Conservation (phyloP, 2,113 vertebrate species). For the Rhadina sibilatrix region DNA sequence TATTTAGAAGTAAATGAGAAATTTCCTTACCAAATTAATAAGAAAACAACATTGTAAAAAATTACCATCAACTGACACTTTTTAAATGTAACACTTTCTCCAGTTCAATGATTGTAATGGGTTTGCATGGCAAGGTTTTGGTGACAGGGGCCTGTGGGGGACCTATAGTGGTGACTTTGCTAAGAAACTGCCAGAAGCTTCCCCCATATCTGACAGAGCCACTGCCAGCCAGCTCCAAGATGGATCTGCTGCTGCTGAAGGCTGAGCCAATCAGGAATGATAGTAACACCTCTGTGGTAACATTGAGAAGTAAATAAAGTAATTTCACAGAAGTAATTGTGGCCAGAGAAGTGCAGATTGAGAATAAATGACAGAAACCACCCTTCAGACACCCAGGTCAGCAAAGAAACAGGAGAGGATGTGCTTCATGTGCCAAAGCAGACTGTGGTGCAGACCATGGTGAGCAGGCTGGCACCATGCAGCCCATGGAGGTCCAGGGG, state of each 20-base stretch:
- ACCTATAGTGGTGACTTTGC: not conserved
- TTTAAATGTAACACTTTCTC: not conserved
- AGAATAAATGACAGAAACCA: not conserved
- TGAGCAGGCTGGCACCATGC: not conserved
- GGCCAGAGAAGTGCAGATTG: not conserved
- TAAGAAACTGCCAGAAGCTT: not conserved
- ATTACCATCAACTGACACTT: not conserved
- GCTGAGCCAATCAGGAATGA: no score
- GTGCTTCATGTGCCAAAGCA: not conserved
- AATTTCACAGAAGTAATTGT: not conserved
- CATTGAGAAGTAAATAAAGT: not conserved
- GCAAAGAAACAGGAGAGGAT: not conserved
- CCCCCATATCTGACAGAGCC: not conserved
- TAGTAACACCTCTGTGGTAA: not conserved
- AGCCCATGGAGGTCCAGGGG: not conserved
- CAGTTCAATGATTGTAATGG: not conserved
- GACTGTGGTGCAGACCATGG: not conserved
- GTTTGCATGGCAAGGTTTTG: not conserved
- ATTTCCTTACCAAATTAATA: not conserved
- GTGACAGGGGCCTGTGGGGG: rapidly evolving
- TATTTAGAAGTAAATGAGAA: not conserved
- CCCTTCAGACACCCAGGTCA: not conserved
- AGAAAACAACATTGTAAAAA: not conserved
- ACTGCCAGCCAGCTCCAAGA: not conserved
- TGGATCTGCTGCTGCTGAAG: not conserved